Evolutionary conservation across 2,888 invertebrate species (phyloP).

Genomic region (Bugulina stolonifera): DNA sequence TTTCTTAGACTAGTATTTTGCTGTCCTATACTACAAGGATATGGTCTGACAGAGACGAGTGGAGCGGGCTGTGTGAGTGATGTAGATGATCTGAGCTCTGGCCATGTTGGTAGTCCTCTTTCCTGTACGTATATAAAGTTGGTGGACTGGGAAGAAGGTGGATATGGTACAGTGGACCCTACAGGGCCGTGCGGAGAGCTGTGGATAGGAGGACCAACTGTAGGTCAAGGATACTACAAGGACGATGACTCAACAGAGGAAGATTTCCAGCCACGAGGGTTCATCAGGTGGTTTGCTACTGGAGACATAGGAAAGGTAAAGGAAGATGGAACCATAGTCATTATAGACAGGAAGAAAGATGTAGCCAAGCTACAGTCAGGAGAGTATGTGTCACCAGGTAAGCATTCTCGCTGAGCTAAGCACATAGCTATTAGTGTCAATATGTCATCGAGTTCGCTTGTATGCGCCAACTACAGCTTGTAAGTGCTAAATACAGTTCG

Average conservation of each 20-base stretch:
- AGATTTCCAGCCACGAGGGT: constrained; percentile 63
- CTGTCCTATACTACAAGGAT: constrained; percentile 83
- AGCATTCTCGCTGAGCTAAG: background rate
- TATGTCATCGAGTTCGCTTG: too few relatives aligned
- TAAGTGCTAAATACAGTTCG: too few relatives aligned
- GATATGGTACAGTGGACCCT: constrained; percentile 78
- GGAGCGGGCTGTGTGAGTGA: constrained; percentile 67
- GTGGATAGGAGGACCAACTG: constrained; percentile 79
- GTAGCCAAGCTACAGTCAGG: constrained; percentile 94
- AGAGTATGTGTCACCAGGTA: constrained; percentile 90
- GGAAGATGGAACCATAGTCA: constrained; percentile 80
- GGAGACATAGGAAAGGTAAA: constrained; percentile 95
- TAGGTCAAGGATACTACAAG: constrained; percentile 90
- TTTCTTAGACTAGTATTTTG: constrained; percentile 88
- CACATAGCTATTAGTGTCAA: too few relatives aligned
- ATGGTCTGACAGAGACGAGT: constrained; percentile 94
- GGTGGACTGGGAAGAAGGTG: constrained; percentile 89
- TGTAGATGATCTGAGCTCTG: constrained; percentile 64
- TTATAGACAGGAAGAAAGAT: constrained; percentile 93
- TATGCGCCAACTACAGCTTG: too few relatives aligned
- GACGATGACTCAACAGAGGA: constrained; percentile 78
- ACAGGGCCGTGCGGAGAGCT: constrained; percentile 78
- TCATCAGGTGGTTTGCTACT: constrained; percentile 75
- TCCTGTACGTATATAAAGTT: constrained; percentile 77
- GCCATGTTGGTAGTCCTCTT: constrained; percentile 82